Conservation (phyloP, 2,797 vertebrate species). For the Liasis olivaceus region DNA sequence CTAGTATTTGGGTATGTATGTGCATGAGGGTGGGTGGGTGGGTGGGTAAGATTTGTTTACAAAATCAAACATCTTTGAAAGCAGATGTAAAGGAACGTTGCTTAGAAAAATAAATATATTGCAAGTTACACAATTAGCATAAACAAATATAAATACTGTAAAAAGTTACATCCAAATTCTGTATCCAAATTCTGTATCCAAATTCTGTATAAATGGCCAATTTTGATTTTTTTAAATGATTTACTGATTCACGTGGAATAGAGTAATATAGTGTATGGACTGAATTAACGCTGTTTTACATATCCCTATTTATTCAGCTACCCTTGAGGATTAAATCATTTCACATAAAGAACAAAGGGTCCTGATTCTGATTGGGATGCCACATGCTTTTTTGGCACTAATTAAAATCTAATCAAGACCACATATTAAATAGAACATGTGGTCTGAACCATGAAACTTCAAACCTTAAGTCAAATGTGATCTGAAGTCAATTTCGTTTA, state of each 20-base stretch:
- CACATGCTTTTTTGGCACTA: not conserved
- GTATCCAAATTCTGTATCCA: no score
- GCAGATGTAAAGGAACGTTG: not conserved
- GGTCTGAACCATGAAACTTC: not conserved
- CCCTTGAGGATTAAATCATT: conserved; percentile 20
- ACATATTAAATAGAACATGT: conserved; percentile 11
- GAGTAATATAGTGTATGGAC: not conserved
- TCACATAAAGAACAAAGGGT: not conserved
- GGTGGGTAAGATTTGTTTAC: not conserved
- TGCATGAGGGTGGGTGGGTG: not conserved
- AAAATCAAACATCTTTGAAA: not conserved
- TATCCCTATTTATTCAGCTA: conserved; percentile 36
- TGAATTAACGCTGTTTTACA: not conserved
- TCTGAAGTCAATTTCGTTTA: not conserved
- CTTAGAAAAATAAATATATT: not conserved
- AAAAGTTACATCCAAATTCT: not conserved
- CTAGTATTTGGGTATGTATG: not conserved
- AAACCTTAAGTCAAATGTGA: conserved; percentile 4
- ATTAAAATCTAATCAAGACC: not conserved
- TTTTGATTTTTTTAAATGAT: not conserved
- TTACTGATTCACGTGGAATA: not conserved
- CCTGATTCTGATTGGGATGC: not conserved
- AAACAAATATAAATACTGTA: not conserved
- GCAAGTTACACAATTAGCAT: not conserved
- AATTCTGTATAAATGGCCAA: not conserved